Evolutionary conservation across 1,140 invertebrate genomes (phyloP), one percentile per base, ranked within the genome.

Genomic region (Homarus americanus): DNA sequence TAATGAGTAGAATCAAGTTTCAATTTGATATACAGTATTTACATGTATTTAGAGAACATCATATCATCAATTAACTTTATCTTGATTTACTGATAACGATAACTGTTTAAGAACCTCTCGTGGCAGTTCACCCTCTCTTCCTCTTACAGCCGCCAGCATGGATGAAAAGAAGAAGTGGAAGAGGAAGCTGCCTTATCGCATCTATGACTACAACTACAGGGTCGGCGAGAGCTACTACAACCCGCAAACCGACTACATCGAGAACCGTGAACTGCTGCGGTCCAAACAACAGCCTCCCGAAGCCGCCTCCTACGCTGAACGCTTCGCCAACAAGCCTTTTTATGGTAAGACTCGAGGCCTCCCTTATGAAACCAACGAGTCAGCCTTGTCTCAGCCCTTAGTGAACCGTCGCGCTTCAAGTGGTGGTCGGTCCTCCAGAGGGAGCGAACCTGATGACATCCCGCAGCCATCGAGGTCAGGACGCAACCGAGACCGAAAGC

Each of bases 181-280:
- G 44, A 80, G 84, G 92, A 85, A 58, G 73, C 58, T 89, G 87
- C 83, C 85, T 63, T 85, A 84, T 34, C 75, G 80, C 63, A 92
- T 88, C 75, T 92, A 91, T 73, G 87, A 91, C 76, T 92, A 92
- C 75, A 91, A 92, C 92, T 91, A 91, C 78, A 92, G 87, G 53
- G 90, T 91, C 28, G 82, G 86, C 83, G 89, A 92, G 79, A 88
- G 89, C 83, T 92, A 92, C 82, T 92, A 86, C 88, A 91, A 86
- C 38, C 91, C 83, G 38, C 91, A 91, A 86, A 92, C 76, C 44
- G 82, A 92, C 40, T 92, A 83, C 69, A 91, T 82, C 41, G 86
- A 91, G 28, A 91, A 79, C 34, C 72, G 83, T 93, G 94, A 94
- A 97, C 96, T 96, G 98, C 98, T 9, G 98, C 95, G 41, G 97